Evolutionary conservation across 2,797 vertebrate species (phyloP).

Genomic region (Melanotaenia trifasciata): DNA sequence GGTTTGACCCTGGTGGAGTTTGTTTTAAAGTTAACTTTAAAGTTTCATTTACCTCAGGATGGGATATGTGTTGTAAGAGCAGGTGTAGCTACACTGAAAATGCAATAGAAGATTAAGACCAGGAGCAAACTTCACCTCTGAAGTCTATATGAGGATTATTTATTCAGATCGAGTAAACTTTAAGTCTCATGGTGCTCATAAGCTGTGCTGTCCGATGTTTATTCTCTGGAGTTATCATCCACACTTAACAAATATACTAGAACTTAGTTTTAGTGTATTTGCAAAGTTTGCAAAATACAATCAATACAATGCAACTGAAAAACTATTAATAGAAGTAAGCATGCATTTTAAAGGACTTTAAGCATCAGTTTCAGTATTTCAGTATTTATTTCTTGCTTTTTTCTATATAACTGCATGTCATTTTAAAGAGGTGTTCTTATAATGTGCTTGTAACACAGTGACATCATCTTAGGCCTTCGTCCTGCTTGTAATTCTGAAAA

Average conservation of each 20-base stretch:
- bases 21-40: no score
- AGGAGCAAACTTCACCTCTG: not conserved
- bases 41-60: no score
- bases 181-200: not conserved
- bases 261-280: not conserved
- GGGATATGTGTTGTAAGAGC: not conserved
- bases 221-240: not conserved
- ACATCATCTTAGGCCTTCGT: constrained; percentile 1
- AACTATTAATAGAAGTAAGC: not conserved
- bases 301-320: not conserved
- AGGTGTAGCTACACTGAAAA: not conserved
- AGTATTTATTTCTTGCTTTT: not conserved
- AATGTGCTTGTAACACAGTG: not conserved
- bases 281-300: not conserved
- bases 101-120: not conserved
- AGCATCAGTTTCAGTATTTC: not conserved
- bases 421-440: not conserved
- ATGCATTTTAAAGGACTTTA: not conserved
- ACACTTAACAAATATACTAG: not conserved
- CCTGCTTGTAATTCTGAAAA: not conserved
- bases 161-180: not conserved
- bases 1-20: not conserved
- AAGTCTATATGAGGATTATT: not conserved
- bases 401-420: not conserved
- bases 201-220: not conserved